These are phyloP conservation scores for Labeo catla DNA, from an alignment of 2,113 vertebrate genomes.

Conservation along the genomic window DNA sequence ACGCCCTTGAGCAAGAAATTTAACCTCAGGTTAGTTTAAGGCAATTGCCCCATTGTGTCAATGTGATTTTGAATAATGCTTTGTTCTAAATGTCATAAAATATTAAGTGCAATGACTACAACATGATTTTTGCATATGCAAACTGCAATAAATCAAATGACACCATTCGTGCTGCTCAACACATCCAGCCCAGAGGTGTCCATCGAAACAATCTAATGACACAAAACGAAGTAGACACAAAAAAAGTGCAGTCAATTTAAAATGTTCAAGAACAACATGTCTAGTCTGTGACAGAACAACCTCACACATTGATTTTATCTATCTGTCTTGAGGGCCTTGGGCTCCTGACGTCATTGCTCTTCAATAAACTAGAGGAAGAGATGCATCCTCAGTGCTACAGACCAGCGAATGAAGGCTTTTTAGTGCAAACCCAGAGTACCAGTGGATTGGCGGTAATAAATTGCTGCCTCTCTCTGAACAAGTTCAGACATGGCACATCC, in stretches of 20 bases:
- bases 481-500: conserved; percentile 2
- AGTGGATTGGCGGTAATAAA: not conserved
- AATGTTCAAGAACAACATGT: conserved; percentile 26
- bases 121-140: not conserved
- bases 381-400: conserved; percentile 16
- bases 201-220: conserved; percentile 31
- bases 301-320: conserved; percentile 34
- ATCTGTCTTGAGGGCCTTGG: not conserved
- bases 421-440: not conserved
- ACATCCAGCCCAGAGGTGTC: not conserved
- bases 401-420: not conserved
- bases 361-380: conserved; percentile 24
- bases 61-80: not conserved
- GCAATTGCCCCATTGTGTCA: not conserved
- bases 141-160: conserved; percentile 3
- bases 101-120: not conserved
- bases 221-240: not conserved
- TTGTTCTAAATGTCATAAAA: conserved; percentile 4
- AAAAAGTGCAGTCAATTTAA: conserved; percentile 20
- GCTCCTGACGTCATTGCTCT: not conserved
- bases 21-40: not conserved
- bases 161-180: conserved; percentile 35
- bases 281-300: conserved; percentile 20
- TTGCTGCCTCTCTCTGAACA: conserved; percentile 4
- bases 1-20: not conserved